Evolutionary conservation across 1,140 invertebrate genomes (phyloP).

Genomic region (Sycophila sp.): DNA sequence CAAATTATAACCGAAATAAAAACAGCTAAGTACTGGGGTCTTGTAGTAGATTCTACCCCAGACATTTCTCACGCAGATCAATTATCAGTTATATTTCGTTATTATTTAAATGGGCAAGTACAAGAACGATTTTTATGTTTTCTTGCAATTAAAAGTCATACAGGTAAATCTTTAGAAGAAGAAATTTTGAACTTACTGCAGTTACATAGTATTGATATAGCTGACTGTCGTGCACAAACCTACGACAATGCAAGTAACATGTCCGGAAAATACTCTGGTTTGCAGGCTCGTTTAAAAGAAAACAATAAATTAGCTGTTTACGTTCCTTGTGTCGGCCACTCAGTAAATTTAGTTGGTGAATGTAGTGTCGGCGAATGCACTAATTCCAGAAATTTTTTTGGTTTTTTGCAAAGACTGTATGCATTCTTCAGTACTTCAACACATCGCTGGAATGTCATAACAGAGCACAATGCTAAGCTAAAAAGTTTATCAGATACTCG

Average conservation of each 20-base stretch:
- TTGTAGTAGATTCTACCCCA: slow-evolving; percentile 56
- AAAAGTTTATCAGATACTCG: slow-evolving; percentile 10
- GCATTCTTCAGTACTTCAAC: slow-evolving; percentile 44
- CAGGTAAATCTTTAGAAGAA: slow-evolving; percentile 41
- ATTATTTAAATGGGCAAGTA: slow-evolving; percentile 37
- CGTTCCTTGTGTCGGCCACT: too few relatives aligned
- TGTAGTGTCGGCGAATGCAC: slow-evolving; percentile 17
- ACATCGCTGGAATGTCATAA: slow-evolving; percentile 34
- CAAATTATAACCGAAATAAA: slow-evolving; percentile 27
- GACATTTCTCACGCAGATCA: slow-evolving; percentile 56
- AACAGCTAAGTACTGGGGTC: slow-evolving; percentile 35
- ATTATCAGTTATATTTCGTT: slow-evolving; percentile 49
- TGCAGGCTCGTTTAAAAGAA: slow-evolving; percentile 32
- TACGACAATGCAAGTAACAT: slow-evolving; percentile 37
- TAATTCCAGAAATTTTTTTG: slow-evolving; percentile 33
- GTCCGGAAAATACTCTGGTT: slow-evolving; percentile 20
- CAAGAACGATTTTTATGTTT: slow-evolving; percentile 47
- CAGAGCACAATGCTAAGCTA: not conserved
- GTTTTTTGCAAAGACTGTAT: slow-evolving; percentile 32
- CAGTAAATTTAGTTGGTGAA: slow-evolving; percentile 39
- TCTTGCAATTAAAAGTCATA: slow-evolving; percentile 43
- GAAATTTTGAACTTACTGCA: slow-evolving; percentile 7
- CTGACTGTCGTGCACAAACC: slow-evolving; percentile 3
- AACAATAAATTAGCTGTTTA: too few relatives aligned
- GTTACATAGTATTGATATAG: not conserved